Conservation (phyloP, 2,113 vertebrate species). For the Apus apus region DNA sequence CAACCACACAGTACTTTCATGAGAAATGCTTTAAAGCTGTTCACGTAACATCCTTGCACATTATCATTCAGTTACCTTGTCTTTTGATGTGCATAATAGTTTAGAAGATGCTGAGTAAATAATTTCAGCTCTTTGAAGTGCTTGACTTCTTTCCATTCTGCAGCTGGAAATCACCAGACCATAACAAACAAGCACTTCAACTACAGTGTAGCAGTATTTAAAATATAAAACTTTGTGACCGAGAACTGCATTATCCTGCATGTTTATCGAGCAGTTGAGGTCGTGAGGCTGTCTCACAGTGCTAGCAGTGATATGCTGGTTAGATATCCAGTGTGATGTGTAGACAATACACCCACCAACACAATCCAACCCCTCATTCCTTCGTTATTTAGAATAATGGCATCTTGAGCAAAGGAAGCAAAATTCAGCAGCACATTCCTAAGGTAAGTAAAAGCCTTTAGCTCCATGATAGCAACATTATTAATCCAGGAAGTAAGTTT, state of each 20-base stretch:
- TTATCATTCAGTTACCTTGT: slow-evolving; percentile 25
- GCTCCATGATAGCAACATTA: not conserved
- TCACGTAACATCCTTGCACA: not conserved
- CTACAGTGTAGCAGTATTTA: not conserved
- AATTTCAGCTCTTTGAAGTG: slow-evolving; percentile 24
- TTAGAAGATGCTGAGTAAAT: slow-evolving; percentile 38
- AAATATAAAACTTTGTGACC: not conserved
- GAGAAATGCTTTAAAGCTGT: slow-evolving; percentile 15
- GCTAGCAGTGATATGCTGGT: not conserved
- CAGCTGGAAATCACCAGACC: slow-evolving; percentile 33
- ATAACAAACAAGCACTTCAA: not conserved
- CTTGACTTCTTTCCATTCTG: not conserved
- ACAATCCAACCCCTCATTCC: not conserved
- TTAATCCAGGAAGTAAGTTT: not conserved
- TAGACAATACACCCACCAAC: not conserved
- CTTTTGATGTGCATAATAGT: slow-evolving; percentile 11
- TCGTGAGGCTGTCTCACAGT: not conserved
- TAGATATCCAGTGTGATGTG: not conserved
- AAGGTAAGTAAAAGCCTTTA: not conserved
- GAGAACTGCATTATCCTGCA: not conserved
- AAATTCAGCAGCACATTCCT: not conserved
- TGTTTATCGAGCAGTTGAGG: not conserved
- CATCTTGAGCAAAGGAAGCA: not conserved
- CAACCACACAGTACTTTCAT: not conserved
- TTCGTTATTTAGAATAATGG: not conserved